phyloP scores from a whole-genome alignment of 2,888 invertebrate genomes.

The Coremacera marginata region DNA sequence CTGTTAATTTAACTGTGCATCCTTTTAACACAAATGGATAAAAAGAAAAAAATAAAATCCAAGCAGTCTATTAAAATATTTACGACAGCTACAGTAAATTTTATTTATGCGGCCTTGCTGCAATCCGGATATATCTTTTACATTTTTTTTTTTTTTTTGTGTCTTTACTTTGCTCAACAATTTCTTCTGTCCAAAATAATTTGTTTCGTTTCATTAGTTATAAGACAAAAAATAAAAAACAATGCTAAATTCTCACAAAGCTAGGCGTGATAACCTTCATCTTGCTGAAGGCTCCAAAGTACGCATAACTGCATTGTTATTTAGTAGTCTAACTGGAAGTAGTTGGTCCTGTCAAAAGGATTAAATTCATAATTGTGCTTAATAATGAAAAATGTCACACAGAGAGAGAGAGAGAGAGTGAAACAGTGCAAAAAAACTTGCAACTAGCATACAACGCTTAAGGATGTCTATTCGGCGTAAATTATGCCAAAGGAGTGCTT shows the following conservation, averaged over 20 bases:
- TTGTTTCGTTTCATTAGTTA: conserved; percentile 66
- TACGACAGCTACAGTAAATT: conserved; percentile 1
- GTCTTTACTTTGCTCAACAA: conserved; percentile 52
- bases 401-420: no score
- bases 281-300: background rate
- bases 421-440: no score
- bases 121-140: background rate
- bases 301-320: conserved; percentile 24
- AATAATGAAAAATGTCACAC: conserved; percentile 30
- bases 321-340: conserved; percentile 25
- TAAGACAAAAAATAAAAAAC: conserved; percentile 50
- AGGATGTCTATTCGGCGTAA: no score
- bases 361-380: conserved; percentile 47
- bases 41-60: background rate
- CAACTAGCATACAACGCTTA: no score
- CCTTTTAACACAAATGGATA: background rate
- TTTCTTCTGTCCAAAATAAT: conserved; percentile 60
- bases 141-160: conserved; percentile 3
- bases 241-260: background rate
- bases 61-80: conserved; percentile 17
- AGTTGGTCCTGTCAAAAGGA: conserved; percentile 38
- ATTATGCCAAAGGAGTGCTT: background rate
- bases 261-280: background rate
- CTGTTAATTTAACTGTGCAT: conserved; percentile 42
- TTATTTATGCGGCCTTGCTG: background rate